Base-by-base conservation (phyloP, 2,113 vertebrate genomes). In the Megatriorchis doriae region DNA sequence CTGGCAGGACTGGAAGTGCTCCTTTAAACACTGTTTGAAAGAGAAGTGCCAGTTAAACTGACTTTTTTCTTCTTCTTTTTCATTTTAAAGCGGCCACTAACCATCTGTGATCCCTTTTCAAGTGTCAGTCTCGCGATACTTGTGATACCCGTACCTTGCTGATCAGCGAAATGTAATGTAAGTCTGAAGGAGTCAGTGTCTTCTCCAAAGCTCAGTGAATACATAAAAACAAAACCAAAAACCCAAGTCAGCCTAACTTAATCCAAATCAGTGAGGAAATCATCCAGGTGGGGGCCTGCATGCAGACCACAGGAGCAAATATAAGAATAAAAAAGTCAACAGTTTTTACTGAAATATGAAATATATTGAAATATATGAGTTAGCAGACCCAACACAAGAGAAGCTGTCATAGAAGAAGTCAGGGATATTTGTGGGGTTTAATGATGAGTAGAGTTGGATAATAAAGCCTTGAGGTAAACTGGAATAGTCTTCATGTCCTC, bases 101-200 rank as follows among this genome's bases (percentile, higher is more conserved):
- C 62, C 26, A 4, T 38, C 52, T 11, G 20, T 32, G 25, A 58
- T 26, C 13, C 5, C 2, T 63, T 92, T 90, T 81, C 23, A 58
- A 32, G 4, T 15, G 36, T 62, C 43, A 59, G 34, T 61, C 12
- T 72, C 18, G 6, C 12, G 29, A 5, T 13, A 74, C 16, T 59
- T 71, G 29, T 38, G 61, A 61, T 32, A 61, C 13, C 31, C 15
- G 2, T 14, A 20, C 25, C 17, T 89, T 86, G 36, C 29, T 70
- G 31, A 38, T 13, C 1, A 5, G 34, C 61, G 22, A 45, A 70
- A 74, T 0, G 2, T 47, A 53, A 16, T 13, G 2, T 7, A 77
- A 78, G 17, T 45, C 53, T 40, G 48, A 88, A 15, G 16, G 42
- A 81, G 12, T 38, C 3, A 5, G 19, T 16, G 7, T 50, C 53